Base-by-base conservation (phyloP, 1,140 invertebrate genomes). In the Papilio polyxenes region DNA sequence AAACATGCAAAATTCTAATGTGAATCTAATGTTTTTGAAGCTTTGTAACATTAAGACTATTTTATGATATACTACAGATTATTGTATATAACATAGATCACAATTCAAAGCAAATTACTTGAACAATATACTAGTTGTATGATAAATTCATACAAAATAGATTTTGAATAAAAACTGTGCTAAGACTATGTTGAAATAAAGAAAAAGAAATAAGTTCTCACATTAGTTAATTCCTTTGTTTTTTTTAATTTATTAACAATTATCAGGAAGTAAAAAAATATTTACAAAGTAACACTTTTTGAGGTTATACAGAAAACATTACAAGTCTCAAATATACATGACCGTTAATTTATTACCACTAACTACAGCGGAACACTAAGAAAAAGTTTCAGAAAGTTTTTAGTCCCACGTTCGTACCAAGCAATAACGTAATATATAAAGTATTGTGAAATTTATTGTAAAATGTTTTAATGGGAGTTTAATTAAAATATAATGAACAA, bases 341-440 rank as follows among this genome's bases (percentile, higher is more conserved):
- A 15, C 23, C 6, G 37, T 72, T 72, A 72, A 3, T 72, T 40
- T 72, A 40, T 37, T 72, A 40, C 11, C 3, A 1, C 31, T 15
- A 72, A 37, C 23, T 72, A 72, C 31, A 72, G 15, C 10, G 31
- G 31, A 72, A 37, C 11, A 72, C 65, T 40, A 72, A 37, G 13
- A 72, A 65, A 72, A 72, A 72, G 65, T 72, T 72, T 40, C 65
- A 72, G 65, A 72, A 72, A 72, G 65, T 72, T 72, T 72, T 69
- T 40, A 37, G 31, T 15, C 65, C 31, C 65, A 72, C 65, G 65
- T 72, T 72, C 65, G 65, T 69, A 15, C 37, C 65, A 72, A 72
- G 31, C 23, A 72, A 17, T 72, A 72, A 72, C 31, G 65, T 72
- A 37, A 72, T 37, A 5, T 72, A 13, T 72, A 72, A 72, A 72